Percentiles rank a stretch among this genome's conserved stretches.
Conservation (phyloP, 2,113 vertebrate genomes). For the Theropithecus gelada region DNA sequence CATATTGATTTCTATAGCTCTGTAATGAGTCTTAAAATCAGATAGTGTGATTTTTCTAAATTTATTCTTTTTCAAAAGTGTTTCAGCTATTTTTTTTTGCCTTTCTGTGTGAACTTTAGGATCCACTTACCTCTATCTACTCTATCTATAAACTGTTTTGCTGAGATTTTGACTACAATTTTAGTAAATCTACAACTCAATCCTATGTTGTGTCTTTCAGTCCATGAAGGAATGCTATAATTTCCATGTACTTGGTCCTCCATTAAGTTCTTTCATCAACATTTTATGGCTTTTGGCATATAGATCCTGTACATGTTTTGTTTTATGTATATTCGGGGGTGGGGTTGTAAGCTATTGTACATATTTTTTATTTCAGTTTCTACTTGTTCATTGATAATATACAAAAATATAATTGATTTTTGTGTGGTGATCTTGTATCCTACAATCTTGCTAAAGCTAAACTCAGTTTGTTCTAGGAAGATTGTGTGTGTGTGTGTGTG, state of each 20-base stretch:
- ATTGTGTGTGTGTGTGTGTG: background rate
- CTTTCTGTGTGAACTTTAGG: background rate
- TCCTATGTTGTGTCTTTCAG: background rate
- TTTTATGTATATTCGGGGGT: background rate
- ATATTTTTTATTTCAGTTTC: background rate
- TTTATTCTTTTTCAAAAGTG: background rate
- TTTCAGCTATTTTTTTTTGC: background rate
- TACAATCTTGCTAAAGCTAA: background rate
- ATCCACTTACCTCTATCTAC: background rate
- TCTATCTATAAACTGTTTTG: background rate
- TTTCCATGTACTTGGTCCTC: background rate
- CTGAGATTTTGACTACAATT: background rate
- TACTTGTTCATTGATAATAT: background rate
- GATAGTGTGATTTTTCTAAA: background rate
- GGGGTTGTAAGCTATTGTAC: background rate
- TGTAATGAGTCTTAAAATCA: background rate
- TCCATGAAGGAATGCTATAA: background rate
- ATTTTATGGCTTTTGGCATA: background rate
- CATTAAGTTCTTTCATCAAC: background rate
- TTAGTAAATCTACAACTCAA: background rate
- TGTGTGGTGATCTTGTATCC: background rate
- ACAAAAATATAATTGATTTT: background rate
- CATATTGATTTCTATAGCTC: background rate
- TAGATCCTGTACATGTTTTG: background rate
- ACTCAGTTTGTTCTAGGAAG: background rate